A percentile compares a stretch with the other conserved stretches of the same genome.
Conservation (phyloP, 2,797 vertebrate species). For the Carduelis carduelis region DNA sequence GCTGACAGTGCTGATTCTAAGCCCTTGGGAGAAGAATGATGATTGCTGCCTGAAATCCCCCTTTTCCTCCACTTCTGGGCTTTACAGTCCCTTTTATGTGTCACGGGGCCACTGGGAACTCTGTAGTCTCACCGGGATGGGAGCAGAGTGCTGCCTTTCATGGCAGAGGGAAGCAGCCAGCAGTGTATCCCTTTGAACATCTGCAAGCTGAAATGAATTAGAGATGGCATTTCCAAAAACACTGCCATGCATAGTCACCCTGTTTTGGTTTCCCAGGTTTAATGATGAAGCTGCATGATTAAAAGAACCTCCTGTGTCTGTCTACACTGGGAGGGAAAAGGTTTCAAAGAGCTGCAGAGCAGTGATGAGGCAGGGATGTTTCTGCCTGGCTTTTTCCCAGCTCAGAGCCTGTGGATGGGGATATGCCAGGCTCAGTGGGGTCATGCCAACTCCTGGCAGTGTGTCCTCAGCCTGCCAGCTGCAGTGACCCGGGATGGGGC, state of each 20-base stretch:
- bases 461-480: not conserved
- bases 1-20: not conserved
- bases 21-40: not conserved
- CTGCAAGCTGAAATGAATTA: not conserved
- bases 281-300: conserved; percentile 37
- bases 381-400: not conserved
- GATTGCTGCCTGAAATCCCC: not conserved
- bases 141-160: not conserved
- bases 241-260: not conserved
- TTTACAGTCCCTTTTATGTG: not conserved
- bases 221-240: conserved; percentile 3
- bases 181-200: not conserved
- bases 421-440: not conserved
- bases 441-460: not conserved
- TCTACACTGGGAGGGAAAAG: not conserved
- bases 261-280: conserved; percentile 22
- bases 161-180: not conserved
- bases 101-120: not conserved
- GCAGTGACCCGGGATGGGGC: fast-evolving
- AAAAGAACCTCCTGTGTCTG: conserved; percentile 6
- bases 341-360: not conserved
- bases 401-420: not conserved
- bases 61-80: not conserved
- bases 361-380: not conserved
- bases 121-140: fast-evolving